A percentile compares a stretch with the other conserved stretches of the same genome.
These are phyloP conservation scores for Salmo trutta DNA, from an alignment of 2,797 vertebrate genomes.

Conservation along the genomic window DNA sequence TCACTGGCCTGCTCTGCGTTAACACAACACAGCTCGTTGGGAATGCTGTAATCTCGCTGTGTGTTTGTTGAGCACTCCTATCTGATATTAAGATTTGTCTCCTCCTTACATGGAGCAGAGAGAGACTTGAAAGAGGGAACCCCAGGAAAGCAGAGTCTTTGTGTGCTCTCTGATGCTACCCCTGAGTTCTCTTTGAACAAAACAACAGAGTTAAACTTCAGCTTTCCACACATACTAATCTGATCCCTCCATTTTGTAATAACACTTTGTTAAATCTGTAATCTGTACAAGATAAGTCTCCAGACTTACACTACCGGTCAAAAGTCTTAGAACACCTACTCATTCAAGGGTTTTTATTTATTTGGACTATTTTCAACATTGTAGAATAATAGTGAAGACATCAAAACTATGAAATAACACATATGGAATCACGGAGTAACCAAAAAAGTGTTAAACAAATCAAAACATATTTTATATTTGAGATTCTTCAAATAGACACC, in stretches of 20 bases:
- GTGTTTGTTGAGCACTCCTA: neutral
- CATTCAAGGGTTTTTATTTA: too few relatives aligned
- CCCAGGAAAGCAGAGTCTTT: neutral
- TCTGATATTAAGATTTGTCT: neutral
- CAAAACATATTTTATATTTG: too few relatives aligned
- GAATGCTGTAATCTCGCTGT: neutral
- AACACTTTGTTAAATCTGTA: neutral
- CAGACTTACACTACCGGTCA: neutral
- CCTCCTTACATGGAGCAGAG: neutral
- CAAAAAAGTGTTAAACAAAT: too few relatives aligned
- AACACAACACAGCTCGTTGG: neutral
- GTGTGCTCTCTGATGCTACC: neutral
- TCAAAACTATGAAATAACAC: too few relatives aligned
- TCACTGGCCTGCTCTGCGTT: too few relatives aligned
- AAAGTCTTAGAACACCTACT: too few relatives aligned
- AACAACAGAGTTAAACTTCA: neutral
- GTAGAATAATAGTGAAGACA: too few relatives aligned
- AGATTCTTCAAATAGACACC: too few relatives aligned
- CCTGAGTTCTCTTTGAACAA: neutral
- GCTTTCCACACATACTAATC: neutral
- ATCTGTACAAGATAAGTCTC: neutral
- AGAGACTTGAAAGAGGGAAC: constrained; percentile 2
- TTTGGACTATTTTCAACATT: too few relatives aligned
- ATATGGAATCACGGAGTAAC: too few relatives aligned
- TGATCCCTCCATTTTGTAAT: neutral